Evolutionary conservation across 2,888 invertebrate species (phyloP).

Genomic region (Andrena flavipes): DNA sequence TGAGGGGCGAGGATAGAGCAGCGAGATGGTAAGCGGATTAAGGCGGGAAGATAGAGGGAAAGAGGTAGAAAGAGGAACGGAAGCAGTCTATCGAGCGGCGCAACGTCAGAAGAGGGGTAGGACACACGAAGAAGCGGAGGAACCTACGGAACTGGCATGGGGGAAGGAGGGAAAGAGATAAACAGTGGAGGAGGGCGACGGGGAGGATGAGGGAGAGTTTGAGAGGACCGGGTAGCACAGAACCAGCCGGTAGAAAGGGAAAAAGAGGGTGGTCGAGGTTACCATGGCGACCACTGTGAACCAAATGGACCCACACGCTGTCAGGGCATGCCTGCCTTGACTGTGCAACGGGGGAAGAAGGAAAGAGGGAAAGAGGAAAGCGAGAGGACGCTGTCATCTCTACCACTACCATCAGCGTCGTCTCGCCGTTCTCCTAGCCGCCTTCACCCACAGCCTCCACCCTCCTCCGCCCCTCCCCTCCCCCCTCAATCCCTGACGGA

Average conservation of each 20-base stretch:
- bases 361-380: slow-evolving; percentile 58
- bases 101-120: slow-evolving; percentile 3
- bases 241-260: slow-evolving; percentile 61
- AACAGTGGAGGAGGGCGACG: slow-evolving; percentile 14
- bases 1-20: slow-evolving; percentile 27
- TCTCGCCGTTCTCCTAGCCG: slow-evolving; percentile 50
- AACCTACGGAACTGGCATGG: slow-evolving; percentile 14
- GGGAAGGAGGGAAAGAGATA: slow-evolving; percentile 31
- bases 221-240: slow-evolving; percentile 59
- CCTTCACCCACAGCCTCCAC: slow-evolving; percentile 41
- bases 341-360: slow-evolving; percentile 54
- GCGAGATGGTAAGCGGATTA: slow-evolving; percentile 11
- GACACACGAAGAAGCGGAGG: slow-evolving; percentile 20
- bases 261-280: slow-evolving; percentile 75
- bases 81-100: slow-evolving; percentile 34
- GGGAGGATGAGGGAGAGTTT: slow-evolving; percentile 33
- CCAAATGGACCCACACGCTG: slow-evolving; percentile 76
- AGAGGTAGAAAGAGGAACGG: slow-evolving; percentile 31
- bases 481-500: slow-evolving; percentile 36
- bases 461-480: slow-evolving; percentile 9
- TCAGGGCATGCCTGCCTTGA: slow-evolving; percentile 66
- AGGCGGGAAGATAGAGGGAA: slow-evolving; percentile 27
- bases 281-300: slow-evolving; percentile 74
- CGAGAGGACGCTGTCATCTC: slow-evolving; percentile 56
- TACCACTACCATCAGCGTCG: slow-evolving; percentile 47